Evolutionary conservation across 2,797 vertebrate species (phyloP), one percentile per base, ranked within the genome.

Genomic region (Pangasius mekongensis): DNA sequence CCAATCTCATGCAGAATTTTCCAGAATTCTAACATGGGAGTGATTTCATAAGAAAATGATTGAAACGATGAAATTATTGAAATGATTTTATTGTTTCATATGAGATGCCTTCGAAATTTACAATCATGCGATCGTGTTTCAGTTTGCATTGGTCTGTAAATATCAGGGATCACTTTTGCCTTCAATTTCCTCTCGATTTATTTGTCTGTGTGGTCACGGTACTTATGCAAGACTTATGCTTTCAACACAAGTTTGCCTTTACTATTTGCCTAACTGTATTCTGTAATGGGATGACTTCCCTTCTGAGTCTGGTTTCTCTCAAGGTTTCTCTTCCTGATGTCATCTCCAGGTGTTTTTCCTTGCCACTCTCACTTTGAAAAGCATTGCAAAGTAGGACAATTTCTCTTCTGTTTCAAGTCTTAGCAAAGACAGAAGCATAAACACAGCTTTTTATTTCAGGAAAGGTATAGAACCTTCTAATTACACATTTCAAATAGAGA

Each of bases 401-500:
- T 80, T 56, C 66, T 81, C 43, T 22, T 58, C 22, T 24, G 13
- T 20, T 58, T 89, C 27, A 24, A 54, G 9, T 81, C 56, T 24
- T 43, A 71, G 43, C 33, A 54, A 78, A 54, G 76, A 88, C 47
- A n/a, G 18, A 84, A 24, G 33, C 49, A 76, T 76, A 3, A 85
- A 56, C 14, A 49, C 66, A 56, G 76, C 49, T 56, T 78, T 85
- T 71, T 83, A 64, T 87, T 83, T 39, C 24, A 80, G 78, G 62
- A 80, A 60, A 86, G 66, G 49, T 87, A 66, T 33, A 30, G 76
- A 33, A 52, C 22, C 81, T 54, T 33, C 85, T 87, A 87, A 85
- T 90, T 86, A 78, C 85, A 76, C 52, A 80, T 86, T 74, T 87
- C 86, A 87, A 30, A 66, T 49, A 47, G 60, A 87, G n/a, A 36